A percentile compares a stretch with the other conserved stretches of the same genome.
Conservation (phyloP, 2,888 invertebrate species). For the Galerucella nymphaeae region DNA sequence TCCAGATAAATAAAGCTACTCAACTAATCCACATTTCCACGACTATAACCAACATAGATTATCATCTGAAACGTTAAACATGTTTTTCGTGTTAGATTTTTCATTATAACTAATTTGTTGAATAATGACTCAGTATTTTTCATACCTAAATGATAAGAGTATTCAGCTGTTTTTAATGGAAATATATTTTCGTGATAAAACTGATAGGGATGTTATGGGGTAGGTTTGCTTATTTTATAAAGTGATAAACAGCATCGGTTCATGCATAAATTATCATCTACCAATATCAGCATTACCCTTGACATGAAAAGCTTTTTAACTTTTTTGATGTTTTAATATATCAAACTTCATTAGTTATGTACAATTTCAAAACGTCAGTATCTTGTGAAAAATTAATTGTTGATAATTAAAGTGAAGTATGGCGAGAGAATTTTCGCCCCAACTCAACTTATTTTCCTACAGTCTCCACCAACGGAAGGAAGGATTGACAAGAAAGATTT, state of each 20-base stretch:
- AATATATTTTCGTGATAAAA: constrained; percentile 1
- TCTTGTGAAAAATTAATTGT: no score
- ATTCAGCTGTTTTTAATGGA: constrained; percentile 2
- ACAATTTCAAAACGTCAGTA: no score
- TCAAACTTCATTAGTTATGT: neutral
- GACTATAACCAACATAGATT: no score
- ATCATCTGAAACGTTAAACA: no score
- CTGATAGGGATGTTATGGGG: neutral
- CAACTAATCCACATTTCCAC: no score
- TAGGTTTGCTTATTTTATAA: neutral
- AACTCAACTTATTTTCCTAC: no score
- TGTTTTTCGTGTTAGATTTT: neutral
- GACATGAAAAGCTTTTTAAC: neutral
- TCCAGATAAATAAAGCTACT: no score
- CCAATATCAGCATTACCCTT: neutral
- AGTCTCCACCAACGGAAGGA: no score
- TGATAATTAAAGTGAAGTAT: neutral
- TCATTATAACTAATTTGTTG: neutral
- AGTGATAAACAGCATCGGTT: neutral
- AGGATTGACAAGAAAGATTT: no score
- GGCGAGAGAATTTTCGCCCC: no score
- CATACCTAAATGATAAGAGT: neutral
- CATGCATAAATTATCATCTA: neutral
- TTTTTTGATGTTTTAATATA: neutral
- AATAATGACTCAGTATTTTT: neutral